These are phyloP conservation scores for Cyclophora punctaria DNA, from an alignment of 2,888 invertebrate species.

Conservation along the genomic window DNA sequence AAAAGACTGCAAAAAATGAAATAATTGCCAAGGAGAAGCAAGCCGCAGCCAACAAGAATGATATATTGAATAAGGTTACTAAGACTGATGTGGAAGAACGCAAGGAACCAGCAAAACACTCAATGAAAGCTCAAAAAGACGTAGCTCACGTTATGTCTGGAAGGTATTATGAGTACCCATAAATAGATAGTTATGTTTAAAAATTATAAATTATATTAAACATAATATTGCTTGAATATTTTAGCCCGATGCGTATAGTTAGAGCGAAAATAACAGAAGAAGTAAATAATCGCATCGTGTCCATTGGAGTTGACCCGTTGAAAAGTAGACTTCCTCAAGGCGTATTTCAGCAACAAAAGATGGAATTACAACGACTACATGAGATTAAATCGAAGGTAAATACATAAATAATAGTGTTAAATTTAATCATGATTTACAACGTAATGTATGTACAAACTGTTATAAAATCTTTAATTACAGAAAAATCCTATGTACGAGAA, in stretches of 20 bases:
- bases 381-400: conserved; percentile 75
- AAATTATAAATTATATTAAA: too few species aligned
- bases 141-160: conserved; percentile 4
- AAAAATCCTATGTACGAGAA: conserved; percentile 65
- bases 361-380: conserved; percentile 74
- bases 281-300: conserved; percentile 71
- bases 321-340: conserved; percentile 74
- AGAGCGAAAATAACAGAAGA: conserved; percentile 65
- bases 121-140: conserved; percentile 7
- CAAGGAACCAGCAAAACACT: conserved; percentile 8
- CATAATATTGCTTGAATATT: background rate
- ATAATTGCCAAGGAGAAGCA: conserved; percentile 7
- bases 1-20: conserved; percentile 7
- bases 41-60: background rate
- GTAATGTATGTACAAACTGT: conserved; percentile 2
- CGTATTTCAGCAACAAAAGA: conserved; percentile 73
- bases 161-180: conserved; percentile 1
- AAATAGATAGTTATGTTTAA: too few species aligned
- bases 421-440: too few species aligned
- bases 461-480: conserved; percentile 38
- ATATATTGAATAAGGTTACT: conserved; percentile 2
- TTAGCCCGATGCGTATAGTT: conserved; percentile 54
- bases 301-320: conserved; percentile 78
- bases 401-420: too few species aligned
- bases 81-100: conserved; percentile 9